Evolutionary conservation across 2,888 invertebrate genomes (phyloP).

Genomic region (Plagiodera versicolora): DNA sequence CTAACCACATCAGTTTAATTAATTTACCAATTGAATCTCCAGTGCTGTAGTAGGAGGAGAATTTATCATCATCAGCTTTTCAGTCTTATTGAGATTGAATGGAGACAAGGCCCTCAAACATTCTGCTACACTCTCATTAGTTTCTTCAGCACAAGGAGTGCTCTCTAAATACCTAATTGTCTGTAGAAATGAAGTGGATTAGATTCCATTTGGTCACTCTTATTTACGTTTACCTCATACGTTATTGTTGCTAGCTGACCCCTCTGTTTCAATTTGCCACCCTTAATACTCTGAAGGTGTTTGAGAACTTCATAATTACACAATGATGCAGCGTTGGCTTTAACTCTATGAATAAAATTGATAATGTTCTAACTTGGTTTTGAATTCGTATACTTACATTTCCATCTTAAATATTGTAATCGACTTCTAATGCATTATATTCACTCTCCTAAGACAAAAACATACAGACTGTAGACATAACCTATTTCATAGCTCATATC

Average conservation of each 20-base stretch:
- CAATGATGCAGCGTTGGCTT: conserved; percentile 66
- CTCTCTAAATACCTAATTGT: conserved; percentile 81
- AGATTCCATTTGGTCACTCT: neutral
- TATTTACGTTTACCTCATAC: conserved; percentile 63
- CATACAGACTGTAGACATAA: too few species aligned
- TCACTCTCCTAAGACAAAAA: too few species aligned
- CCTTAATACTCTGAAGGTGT: conserved; percentile 70
- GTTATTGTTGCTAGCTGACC: conserved; percentile 78
- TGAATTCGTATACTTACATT: conserved; percentile 18
- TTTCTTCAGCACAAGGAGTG: conserved; percentile 73
- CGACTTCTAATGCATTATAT: too few species aligned
- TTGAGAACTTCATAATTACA: conserved; percentile 77
- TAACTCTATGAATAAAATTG: conserved; percentile 55
- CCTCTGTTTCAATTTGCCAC: conserved; percentile 70
- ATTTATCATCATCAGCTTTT: conserved; percentile 85
- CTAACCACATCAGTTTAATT: neutral
- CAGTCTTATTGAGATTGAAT: conserved; percentile 78
- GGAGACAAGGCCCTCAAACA: conserved; percentile 71
- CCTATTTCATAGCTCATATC: too few species aligned
- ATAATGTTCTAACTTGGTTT: neutral
- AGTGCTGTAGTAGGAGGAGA: conserved; percentile 79
- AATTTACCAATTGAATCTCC: conserved; percentile 79
- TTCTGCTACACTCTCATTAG: conserved; percentile 63
- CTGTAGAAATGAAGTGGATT: conserved; percentile 49
- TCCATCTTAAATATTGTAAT: too few species aligned